Evolutionary conservation across 2,888 invertebrate species (phyloP), one percentile per base, ranked within the genome.

Genomic region (Elegia similella): DNA sequence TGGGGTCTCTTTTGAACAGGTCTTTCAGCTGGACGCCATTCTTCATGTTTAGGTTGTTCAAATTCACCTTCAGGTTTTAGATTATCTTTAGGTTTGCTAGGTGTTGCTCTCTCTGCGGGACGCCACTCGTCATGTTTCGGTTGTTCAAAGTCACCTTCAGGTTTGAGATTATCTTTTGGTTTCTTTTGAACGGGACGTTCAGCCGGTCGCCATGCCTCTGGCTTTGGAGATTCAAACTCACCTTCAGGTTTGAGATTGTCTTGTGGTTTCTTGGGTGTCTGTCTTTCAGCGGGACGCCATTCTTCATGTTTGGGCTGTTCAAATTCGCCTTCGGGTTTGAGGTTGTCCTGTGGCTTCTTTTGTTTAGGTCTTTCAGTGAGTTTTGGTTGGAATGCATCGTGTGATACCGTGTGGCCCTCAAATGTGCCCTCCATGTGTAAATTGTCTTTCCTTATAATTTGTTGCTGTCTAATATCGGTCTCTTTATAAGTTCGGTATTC

Each of bases 401-500:
- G 76, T 55, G 81, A 82, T 58, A 80, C 83, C 56, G 86, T 86
- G 59, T 80, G 93, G 61, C 86, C 80, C 58, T 93, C 89, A 67
- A 93, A 93, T 1, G 84, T 73, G 7, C 85, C 85, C 77, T 93
- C 93, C 65, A 92, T 87, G 56, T 83, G 82, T 10, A 93, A 73
- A 69, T 93, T 93, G 65, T 93, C 93, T 55, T 79, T 69, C 56
- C 81, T 80, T 58, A 84, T 87, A 8, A 84, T 84, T 63, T 85
- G 84, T 63, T 82, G 75, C 47, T 78, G 85, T 44, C 86, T 76
- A 0, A 93, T 86, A 76, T 94, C 93, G 8, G 84, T 92, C 64
- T 92, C 89, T 74, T 94, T 93, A 63, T 92, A 94, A n/a, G 84
- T 92, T 73, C 88, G 93, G 69, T 93, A 95, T 62, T 94, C 93